Percentiles rank a stretch among this genome's conserved stretches.
phyloP scores from a whole-genome alignment of 1,140 invertebrate genomes.

The Scaptomyza hsui region DNA sequence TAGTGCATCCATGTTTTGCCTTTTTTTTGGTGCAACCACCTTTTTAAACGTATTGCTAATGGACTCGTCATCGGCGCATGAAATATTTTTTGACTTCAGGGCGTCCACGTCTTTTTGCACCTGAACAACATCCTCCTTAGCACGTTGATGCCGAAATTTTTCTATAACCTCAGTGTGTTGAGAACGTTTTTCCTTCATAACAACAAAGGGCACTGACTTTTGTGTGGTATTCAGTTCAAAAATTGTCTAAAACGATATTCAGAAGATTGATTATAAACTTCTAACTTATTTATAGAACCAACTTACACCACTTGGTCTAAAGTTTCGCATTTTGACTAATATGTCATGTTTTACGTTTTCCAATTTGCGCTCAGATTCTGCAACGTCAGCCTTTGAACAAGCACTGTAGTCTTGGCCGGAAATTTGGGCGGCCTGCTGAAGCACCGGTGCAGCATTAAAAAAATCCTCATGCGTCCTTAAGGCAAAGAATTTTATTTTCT shows the following conservation, averaged over 20 bases:
- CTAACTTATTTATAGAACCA: background rate
- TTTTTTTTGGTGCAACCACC: conserved; percentile 86
- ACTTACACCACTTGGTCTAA: conserved; percentile 92
- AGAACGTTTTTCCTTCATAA: conserved; percentile 90
- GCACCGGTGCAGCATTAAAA: conserved; percentile 56
- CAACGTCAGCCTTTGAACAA: conserved; percentile 45
- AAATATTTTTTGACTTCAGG: conserved; percentile 15
- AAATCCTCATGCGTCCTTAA: conserved; percentile 82
- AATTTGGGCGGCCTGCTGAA: conserved; percentile 60
- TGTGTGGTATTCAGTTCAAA: conserved; percentile 95
- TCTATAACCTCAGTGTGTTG: conserved; percentile 87
- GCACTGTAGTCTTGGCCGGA: conserved; percentile 43
- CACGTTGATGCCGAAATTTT: conserved; percentile 82
- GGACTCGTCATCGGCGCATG: conserved; percentile 65
- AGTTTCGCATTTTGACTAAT: conserved; percentile 92
- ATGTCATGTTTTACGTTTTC: conserved; percentile 85
- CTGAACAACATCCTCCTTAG: conserved; percentile 75
- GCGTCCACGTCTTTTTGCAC: conserved; percentile 60
- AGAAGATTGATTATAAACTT: background rate
- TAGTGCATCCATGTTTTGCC: conserved; percentile 85
- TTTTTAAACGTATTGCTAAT: conserved; percentile 83
- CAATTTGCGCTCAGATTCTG: conserved; percentile 71
- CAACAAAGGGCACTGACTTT: conserved; percentile 89
- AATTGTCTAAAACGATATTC: conserved; percentile 89
- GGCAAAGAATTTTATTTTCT: conserved; percentile 83